Base-by-base conservation (phyloP, 2,888 invertebrate species). In the Thecocarcelia acutangulata region DNA sequence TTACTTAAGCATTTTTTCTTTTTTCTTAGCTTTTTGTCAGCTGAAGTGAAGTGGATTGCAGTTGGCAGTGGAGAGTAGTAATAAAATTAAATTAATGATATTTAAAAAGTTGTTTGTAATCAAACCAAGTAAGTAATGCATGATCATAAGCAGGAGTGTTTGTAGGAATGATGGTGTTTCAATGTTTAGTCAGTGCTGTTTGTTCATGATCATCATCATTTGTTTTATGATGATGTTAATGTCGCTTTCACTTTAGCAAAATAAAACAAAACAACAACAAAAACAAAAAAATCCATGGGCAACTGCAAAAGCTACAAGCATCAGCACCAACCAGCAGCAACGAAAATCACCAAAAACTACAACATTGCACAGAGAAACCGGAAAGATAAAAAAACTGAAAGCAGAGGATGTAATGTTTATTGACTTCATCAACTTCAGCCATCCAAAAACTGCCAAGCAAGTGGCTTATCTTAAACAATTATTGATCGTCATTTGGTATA, bases 241-340 rank as follows among this genome's bases (percentile, higher is more conserved):
- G 70, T 75, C 82, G 82, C 82, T 82, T 82, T 82, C 82, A 82
- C 82, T 82, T 82, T 78, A 74, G 44, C 70, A 66, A 78, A 70
- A 37, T n/a, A n/a, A n/a, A n/a, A n/a, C n/a, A n/a, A n/a, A n/a
- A 21, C 5, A 8, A 8, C 5, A 9, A 33, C 8, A 28, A 6
- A 28, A 6, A 33, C 5, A 3, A 59, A 46, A 44, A 52, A 74
- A 11, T 37, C 59, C 58, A 66, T 24, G 61, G 58, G 73, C 59
- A 74, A 66, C 28, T 46, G 48, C 33, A 56, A 48, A 33, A 52
- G 59, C 37, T 59, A 15, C 9, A 59, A 40, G 50, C 52, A 40
- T 12, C 73, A 63, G 13, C 44, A 33, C 5, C 5, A 24, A 33
- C 28, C 24, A 28, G 28, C 54, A 56, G 24, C 50, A 72, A 52